phyloP scores from a whole-genome alignment of 2,888 invertebrate species.

The Mythimna impura region DNA sequence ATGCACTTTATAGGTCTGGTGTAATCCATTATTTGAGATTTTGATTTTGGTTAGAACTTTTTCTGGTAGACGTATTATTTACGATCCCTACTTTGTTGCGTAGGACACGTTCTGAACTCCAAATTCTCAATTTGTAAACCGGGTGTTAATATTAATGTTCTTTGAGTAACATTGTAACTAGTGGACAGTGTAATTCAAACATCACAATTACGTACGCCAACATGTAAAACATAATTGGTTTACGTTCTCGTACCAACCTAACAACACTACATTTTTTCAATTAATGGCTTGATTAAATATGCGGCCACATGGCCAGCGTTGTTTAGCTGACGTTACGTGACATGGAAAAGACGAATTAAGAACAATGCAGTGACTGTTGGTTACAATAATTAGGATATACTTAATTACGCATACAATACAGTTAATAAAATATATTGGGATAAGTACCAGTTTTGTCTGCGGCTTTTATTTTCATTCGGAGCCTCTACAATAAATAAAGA shows the following conservation, averaged over 20 bases:
- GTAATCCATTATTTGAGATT: too few species aligned
- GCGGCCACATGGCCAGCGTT: constrained; percentile 18
- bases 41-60: too few species aligned
- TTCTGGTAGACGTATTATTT: too few species aligned
- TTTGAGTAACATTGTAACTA: not conserved
- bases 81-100: too few species aligned
- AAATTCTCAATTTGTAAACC: not conserved
- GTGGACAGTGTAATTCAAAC: constrained; percentile 26
- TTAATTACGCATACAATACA: constrained; percentile 9
- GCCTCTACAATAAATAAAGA: not conserved
- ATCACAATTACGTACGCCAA: not conserved
- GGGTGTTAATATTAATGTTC: not conserved
- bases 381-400: constrained; percentile 10
- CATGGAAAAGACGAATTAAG: constrained; percentile 27
- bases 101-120: not conserved
- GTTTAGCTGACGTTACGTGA: constrained; percentile 28
- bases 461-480: too few species aligned
- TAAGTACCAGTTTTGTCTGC: too few species aligned
- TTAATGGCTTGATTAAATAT: constrained; percentile 39
- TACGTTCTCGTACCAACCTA: constrained; percentile 8
- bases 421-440: too few species aligned
- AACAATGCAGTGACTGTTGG: constrained; percentile 6
- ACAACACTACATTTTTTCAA: constrained; percentile 34
- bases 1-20: too few species aligned
- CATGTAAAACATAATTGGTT: constrained; percentile 24